phyloP scores from a whole-genome alignment of 2,888 invertebrate genomes.

The Oligia fasciuncula region DNA sequence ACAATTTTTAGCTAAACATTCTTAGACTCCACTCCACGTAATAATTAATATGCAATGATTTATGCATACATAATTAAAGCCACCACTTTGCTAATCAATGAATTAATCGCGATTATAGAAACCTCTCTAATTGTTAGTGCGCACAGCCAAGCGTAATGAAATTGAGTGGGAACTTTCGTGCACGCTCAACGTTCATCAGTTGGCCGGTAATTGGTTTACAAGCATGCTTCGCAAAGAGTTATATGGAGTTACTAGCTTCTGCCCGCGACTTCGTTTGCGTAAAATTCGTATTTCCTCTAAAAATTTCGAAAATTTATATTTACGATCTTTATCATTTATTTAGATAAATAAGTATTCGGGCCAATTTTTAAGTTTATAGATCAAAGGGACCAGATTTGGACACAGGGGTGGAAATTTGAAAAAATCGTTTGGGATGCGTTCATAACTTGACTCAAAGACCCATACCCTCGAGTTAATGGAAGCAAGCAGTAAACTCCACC shows the following conservation, averaged over 20 bases:
- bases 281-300: no score
- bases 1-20: conserved; percentile 5
- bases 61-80: conserved; percentile 47
- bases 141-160: conserved; percentile 82
- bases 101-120: conserved; percentile 77
- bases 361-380: no score
- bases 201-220: conserved; percentile 86
- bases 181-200: conserved; percentile 83
- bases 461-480: no score
- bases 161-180: conserved; percentile 83
- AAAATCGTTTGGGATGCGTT: no score
- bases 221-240: conserved; percentile 77
- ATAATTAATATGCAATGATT: conserved; percentile 43
- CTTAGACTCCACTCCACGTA: conserved; percentile 15
- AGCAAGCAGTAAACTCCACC: no score
- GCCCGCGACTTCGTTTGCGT: no score
- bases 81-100: conserved; percentile 72
- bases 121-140: conserved; percentile 80
- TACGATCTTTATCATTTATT: no score
- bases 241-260: conserved; percentile 52
- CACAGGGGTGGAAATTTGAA: no score
- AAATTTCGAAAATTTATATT: no score
- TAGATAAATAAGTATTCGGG: no score
- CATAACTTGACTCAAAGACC: no score
- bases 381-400: no score